These are phyloP conservation scores for Drosophila nr. perissopoda DNA, from an alignment of 2,888 invertebrate species.

Conservation along the genomic window DNA sequence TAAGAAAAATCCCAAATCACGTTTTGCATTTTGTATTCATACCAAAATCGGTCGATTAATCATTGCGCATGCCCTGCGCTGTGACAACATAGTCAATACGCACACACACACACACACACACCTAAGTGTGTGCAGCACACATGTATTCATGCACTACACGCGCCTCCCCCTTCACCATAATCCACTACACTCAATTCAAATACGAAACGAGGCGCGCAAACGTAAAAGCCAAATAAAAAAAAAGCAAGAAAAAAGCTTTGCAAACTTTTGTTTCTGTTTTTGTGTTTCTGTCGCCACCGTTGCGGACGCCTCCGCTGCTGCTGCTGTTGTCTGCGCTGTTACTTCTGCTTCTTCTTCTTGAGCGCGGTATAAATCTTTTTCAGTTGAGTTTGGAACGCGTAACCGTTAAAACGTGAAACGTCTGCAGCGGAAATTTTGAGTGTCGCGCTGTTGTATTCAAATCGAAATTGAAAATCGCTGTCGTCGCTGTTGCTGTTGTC, in stretches of 20 bases:
- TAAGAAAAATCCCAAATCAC: slow-evolving; percentile 47
- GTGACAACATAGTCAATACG: slow-evolving; percentile 50
- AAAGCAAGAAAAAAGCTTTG: slow-evolving; percentile 56
- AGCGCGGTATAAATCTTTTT: slow-evolving; percentile 78
- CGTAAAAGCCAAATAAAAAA: slow-evolving; percentile 33
- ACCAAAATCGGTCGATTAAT: slow-evolving; percentile 46
- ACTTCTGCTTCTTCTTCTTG: slow-evolving; percentile 68
- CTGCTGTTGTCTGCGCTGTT: slow-evolving; percentile 11
- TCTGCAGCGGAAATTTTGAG: slow-evolving; percentile 63
- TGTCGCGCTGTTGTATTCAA: slow-evolving; percentile 42
- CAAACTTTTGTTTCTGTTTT: slow-evolving; percentile 55
- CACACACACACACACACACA: slow-evolving; percentile 8
- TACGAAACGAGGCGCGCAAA: slow-evolving; percentile 44
- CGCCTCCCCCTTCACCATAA: slow-evolving; percentile 4
- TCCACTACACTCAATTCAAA: slow-evolving; percentile 44
- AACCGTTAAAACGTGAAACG: slow-evolving; percentile 76
- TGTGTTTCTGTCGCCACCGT: slow-evolving; percentile 40
- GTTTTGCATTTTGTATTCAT: slow-evolving; percentile 68
- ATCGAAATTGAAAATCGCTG: slow-evolving; percentile 35
- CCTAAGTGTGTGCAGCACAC: slow-evolving; percentile 1
- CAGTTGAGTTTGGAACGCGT: slow-evolving; percentile 82
- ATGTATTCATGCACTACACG: slow-evolving; percentile 5
- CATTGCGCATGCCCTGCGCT: slow-evolving; percentile 35
- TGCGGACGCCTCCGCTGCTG: slow-evolving; percentile 25
- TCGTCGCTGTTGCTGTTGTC: slow-evolving; percentile 13